Conservation (phyloP, 2,888 invertebrate genomes). For the Xanthia icteritia region DNA sequence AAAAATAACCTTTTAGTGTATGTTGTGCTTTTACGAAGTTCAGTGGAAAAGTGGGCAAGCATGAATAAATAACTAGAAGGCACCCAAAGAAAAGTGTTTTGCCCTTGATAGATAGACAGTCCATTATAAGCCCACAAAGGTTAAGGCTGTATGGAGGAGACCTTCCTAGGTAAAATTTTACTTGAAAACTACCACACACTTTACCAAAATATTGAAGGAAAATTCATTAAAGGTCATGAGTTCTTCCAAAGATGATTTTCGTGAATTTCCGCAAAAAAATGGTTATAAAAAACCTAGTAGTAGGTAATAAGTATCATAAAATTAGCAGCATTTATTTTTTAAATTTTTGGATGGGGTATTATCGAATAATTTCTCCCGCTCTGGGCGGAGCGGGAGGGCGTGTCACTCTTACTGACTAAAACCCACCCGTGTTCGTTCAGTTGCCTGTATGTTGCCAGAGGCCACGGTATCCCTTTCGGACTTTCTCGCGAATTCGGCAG, state of each 20-base stretch:
- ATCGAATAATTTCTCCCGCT: no score
- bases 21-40: slow-evolving; percentile 1
- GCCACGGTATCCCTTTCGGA: no score
- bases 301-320: not conserved
- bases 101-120: slow-evolving; percentile 16
- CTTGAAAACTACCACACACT: not conserved
- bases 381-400: no score
- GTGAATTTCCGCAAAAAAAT: no score
- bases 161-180: slow-evolving; percentile 3
- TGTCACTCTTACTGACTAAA: no score
- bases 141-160: slow-evolving; percentile 5
- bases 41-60: slow-evolving; percentile 1
- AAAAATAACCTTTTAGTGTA: not conserved
- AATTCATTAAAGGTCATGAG: not conserved
- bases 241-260: not conserved
- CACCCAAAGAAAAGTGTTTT: slow-evolving; percentile 28
- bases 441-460: no score
- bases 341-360: no score
- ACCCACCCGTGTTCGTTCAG: no score
- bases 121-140: not conserved
- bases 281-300: not conserved
- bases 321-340: no score
- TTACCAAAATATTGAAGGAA: not conserved
- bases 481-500: no score
- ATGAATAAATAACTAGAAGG: slow-evolving; percentile 37